phyloP scores from a whole-genome alignment of 1,140 invertebrate species.

The Lepidurus packardi region DNA sequence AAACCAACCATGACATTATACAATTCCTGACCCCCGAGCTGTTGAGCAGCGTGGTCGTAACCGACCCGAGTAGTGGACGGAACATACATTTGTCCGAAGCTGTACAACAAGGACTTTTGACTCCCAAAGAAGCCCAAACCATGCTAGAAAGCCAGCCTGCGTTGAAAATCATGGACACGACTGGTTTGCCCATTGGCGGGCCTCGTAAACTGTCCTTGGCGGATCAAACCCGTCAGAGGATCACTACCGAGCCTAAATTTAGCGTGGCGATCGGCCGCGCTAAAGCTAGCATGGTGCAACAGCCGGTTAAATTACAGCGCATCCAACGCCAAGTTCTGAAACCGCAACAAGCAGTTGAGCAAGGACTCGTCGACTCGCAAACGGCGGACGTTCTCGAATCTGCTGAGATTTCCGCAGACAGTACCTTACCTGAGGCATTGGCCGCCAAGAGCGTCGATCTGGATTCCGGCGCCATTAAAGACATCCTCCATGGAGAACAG shows the following conservation, averaged over 20 bases:
- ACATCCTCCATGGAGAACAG: constrained; percentile 70
- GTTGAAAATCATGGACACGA: constrained; percentile 43
- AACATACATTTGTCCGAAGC: constrained; percentile 49
- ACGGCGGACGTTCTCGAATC: constrained; percentile 63
- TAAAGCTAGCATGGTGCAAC: not conserved
- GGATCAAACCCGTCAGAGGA: constrained; percentile 53
- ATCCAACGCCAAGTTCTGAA: constrained; percentile 65
- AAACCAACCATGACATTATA: constrained; percentile 32
- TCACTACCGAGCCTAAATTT: constrained; percentile 62
- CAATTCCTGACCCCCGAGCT: constrained; percentile 26
- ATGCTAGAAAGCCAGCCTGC: constrained; percentile 40
- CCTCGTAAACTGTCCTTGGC: constrained; percentile 47
- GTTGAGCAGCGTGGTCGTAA: constrained; percentile 37
- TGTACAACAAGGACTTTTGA: constrained; percentile 50
- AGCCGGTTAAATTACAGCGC: constrained; percentile 65
- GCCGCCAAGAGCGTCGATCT: constrained; percentile 66
- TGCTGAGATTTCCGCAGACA: constrained; percentile 51
- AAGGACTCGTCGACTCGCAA: constrained; percentile 65
- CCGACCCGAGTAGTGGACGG: constrained; percentile 44
- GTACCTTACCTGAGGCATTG: constrained; percentile 70
- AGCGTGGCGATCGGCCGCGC: constrained; percentile 58
- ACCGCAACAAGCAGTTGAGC: constrained; percentile 57
- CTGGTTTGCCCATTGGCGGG: constrained; percentile 44
- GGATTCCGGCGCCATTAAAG: constrained; percentile 67
- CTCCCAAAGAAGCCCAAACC: constrained; percentile 43